These are phyloP conservation scores for Philhelius pedissequus DNA, from an alignment of 2,888 invertebrate species.

Conservation along the genomic window DNA sequence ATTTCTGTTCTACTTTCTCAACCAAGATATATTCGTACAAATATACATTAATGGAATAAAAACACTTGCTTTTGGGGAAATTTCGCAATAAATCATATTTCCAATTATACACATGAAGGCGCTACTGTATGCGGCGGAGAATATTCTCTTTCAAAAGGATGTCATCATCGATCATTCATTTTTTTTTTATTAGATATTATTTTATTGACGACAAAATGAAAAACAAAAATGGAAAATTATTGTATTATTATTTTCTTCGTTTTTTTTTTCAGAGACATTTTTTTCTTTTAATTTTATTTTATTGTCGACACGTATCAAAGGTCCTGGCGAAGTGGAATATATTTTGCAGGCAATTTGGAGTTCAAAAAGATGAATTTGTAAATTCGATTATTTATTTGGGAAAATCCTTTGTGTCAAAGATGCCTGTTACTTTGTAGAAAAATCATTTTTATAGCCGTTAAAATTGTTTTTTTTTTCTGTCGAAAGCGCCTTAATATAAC, in stretches of 20 bases:
- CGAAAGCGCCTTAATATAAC: not conserved
- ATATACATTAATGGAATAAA: conserved; percentile 56
- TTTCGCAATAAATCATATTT: conserved; percentile 64
- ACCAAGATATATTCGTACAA: conserved; percentile 10
- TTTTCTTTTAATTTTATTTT: not conserved
- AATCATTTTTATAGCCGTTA: not conserved
- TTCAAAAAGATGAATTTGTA: not conserved
- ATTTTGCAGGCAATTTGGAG: not conserved
- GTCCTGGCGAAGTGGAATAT: not conserved
- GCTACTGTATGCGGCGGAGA: conserved; percentile 15
- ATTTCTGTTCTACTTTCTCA: not conserved
- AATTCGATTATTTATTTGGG: not conserved
- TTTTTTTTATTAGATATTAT: conserved; percentile 3
- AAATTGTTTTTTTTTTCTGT: not conserved
- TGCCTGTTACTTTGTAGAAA: not conserved
- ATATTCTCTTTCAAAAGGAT: conserved; percentile 40
- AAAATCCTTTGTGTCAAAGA: not conserved
- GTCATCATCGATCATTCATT: conserved; percentile 57
- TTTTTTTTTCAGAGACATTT: not conserved
- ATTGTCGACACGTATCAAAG: conserved; percentile 1
- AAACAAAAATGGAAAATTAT: not conserved
- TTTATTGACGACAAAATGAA: conserved; percentile 18
- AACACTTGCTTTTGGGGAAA: conserved; percentile 37
- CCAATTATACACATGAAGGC: conserved; percentile 63
- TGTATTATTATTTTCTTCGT: not conserved